Base-by-base conservation (phyloP, 2,888 invertebrate species). In the Notodonta dromedarius region DNA sequence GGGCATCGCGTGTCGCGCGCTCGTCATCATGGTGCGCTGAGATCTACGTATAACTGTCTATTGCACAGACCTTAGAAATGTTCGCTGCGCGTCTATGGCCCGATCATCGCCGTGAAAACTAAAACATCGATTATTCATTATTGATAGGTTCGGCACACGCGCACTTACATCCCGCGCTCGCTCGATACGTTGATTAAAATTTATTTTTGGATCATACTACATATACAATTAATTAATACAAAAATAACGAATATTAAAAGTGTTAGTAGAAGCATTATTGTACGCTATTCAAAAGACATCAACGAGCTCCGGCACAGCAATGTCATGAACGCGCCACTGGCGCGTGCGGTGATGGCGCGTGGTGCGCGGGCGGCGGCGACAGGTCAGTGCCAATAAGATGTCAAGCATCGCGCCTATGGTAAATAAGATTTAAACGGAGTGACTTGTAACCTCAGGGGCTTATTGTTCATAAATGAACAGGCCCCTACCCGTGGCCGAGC, bases 1-100 rank as follows among this genome's bases (percentile, higher is more conserved):
- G 24, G 24, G 24, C 24, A 24, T 59, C 60, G 58, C 60, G 63
- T 62, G 63, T 6, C 40, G 14, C n/a, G 7, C 57, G 55, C 61
- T 61, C 61, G 59, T 61, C 39, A 64, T 13, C 40, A 16, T 24
- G 32, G 16, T 16, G 50, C 16, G 16, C 16, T 16, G 8, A 50
- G 5, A 9, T 32, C 12, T 32, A 52, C 52, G 52, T 52, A 24
- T 24, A 52, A 52, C 32, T 52, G 32, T 52, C 32, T 32, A 52
- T 13, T 13, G 1, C 24, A 24, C 24, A 24, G 24, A 24, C 24
- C 24, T 24, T 24, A 24, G 24, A 1, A 24, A 24, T 24, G 24
- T 24, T 24, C 24, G 24, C 24, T 24, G 24, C 24, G 24, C 24
- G 24, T 24, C 24, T 24, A 24, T 24, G 24, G 2, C 7, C 12